Percentiles rank a stretch among this genome's conserved stretches.
These are phyloP conservation scores for Archips xylosteana DNA, from an alignment of 2,888 invertebrate species.

Conservation along the genomic window DNA sequence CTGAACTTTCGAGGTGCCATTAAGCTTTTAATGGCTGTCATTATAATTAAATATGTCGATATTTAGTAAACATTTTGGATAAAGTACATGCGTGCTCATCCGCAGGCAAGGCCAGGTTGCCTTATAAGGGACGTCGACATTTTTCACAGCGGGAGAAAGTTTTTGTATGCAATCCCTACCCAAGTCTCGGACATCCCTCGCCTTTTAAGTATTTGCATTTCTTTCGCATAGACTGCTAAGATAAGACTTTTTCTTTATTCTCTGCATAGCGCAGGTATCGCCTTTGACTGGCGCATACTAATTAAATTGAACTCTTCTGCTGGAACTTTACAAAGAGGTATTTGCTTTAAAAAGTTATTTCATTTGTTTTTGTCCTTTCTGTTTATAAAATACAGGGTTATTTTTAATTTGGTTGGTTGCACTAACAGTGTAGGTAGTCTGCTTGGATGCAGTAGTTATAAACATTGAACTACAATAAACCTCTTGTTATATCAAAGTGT, in stretches of 20 bases:
- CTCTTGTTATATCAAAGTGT: not conserved
- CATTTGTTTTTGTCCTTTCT: conserved; percentile 36
- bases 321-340: conserved; percentile 30
- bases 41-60: conserved; percentile 51
- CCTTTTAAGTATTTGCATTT: conserved; percentile 79
- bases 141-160: conserved; percentile 77
- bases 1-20: conserved; percentile 4
- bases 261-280: conserved; percentile 50
- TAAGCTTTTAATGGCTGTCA: conserved; percentile 39
- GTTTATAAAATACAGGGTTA: conserved; percentile 12
- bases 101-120: conserved; percentile 56
- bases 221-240: conserved; percentile 64
- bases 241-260: conserved; percentile 59
- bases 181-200: conserved; percentile 61
- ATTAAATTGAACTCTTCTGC: conserved; percentile 41
- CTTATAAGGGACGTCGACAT: conserved; percentile 74
- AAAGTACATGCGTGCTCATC: conserved; percentile 59
- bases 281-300: conserved; percentile 45
- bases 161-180: conserved; percentile 65
- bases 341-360: conserved; percentile 35
- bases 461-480: not conserved
- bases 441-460: not conserved
- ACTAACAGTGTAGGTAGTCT: not conserved
- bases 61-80: conserved; percentile 56
- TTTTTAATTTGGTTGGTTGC: conserved; percentile 13